phyloP scores from a whole-genome alignment of 2,888 invertebrate genomes.

The Galerucella pusilla region DNA sequence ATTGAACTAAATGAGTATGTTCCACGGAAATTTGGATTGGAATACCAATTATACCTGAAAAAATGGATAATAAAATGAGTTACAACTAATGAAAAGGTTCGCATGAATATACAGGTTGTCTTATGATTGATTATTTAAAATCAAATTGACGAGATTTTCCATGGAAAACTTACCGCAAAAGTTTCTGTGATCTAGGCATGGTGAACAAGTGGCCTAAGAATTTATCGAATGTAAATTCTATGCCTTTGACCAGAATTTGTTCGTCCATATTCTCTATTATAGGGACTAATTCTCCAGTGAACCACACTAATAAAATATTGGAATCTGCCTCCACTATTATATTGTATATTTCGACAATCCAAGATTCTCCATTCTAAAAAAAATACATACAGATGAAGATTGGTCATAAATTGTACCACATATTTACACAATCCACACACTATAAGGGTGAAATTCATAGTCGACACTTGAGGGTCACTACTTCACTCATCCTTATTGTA shows the following conservation, averaged over 20 bases:
- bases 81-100: too few relatives aligned
- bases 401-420: too few relatives aligned
- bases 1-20: slow-evolving; percentile 51
- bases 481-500: too few relatives aligned
- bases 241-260: slow-evolving; percentile 66
- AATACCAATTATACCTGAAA: slow-evolving; percentile 50
- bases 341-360: slow-evolving; percentile 31
- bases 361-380: slow-evolving; percentile 38
- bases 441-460: too few relatives aligned
- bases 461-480: too few relatives aligned
- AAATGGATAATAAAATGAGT: neutral
- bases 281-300: slow-evolving; percentile 72
- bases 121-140: too few relatives aligned
- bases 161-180: slow-evolving; percentile 59
- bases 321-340: slow-evolving; percentile 65
- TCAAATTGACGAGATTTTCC: too few relatives aligned
- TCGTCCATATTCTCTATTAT: slow-evolving; percentile 71
- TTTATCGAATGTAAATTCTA: slow-evolving; percentile 67
- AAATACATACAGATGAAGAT: neutral
- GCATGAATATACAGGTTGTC: neutral
- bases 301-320: slow-evolving; percentile 74
- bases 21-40: slow-evolving; percentile 53
- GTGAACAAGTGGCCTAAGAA: slow-evolving; percentile 67
- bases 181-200: slow-evolving; percentile 65
- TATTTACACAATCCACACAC: too few relatives aligned